Percentiles rank a stretch among this genome's conserved stretches.
Conservation (phyloP, 2,797 vertebrate species). For the Acrossocheilus fasciatus region DNA sequence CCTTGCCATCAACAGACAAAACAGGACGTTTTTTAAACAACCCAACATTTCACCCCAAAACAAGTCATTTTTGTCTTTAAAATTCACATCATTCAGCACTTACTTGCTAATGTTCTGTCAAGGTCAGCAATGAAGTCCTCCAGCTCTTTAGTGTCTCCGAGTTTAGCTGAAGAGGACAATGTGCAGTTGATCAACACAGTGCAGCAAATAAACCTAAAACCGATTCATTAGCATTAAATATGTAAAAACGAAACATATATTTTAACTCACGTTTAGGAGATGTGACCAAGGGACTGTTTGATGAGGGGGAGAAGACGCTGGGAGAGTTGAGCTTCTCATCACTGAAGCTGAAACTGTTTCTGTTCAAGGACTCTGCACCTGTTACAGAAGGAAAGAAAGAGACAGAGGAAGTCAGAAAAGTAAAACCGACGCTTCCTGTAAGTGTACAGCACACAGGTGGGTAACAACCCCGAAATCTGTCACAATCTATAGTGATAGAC, state of each 20-base stretch:
- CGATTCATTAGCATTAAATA: neutral
- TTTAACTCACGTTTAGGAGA: slow-evolving; percentile 85
- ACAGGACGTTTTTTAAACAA: neutral
- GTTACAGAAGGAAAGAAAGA: slow-evolving; percentile 46
- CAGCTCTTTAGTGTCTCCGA: slow-evolving; percentile 97
- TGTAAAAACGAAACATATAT: neutral
- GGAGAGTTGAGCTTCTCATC: slow-evolving; percentile 95
- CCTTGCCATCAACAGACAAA: neutral
- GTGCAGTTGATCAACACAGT: neutral
- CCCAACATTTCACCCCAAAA: neutral
- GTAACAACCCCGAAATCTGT: neutral
- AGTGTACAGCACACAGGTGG: slow-evolving; percentile 8
- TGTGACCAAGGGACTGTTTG: slow-evolving; percentile 76
- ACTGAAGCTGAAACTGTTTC: slow-evolving; percentile 93
- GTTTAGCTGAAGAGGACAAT: slow-evolving; percentile 84
- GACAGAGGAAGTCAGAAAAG: slow-evolving; percentile 3
- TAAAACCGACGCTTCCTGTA: neutral
- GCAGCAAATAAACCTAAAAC: neutral
- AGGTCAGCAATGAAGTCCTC: slow-evolving; percentile 98
- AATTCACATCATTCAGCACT: slow-evolving; percentile 67
- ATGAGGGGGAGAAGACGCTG: slow-evolving; percentile 76
- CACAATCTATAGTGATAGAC: neutral
- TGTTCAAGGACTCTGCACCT: slow-evolving; percentile 92
- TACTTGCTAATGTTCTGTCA: slow-evolving; percentile 94
- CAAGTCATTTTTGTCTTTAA: neutral